phyloP scores from a whole-genome alignment of 2,888 invertebrate genomes.

The Neuroscelio doddi region DNA sequence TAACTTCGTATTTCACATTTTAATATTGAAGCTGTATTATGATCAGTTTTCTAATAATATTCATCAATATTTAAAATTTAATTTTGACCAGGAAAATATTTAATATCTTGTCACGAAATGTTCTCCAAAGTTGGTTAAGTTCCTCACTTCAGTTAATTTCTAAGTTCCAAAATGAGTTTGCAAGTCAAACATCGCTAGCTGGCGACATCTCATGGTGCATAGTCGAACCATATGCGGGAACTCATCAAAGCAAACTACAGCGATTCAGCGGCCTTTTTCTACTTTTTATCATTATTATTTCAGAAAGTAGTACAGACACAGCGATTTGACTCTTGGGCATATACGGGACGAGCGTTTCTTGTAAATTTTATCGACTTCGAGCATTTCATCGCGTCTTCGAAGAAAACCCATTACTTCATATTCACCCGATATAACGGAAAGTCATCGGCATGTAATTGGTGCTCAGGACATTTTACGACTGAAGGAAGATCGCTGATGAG shows the following conservation, averaged over 20 bases:
- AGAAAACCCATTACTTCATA: slow-evolving; percentile 43
- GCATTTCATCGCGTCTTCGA: slow-evolving; percentile 1
- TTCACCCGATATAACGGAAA: slow-evolving; percentile 46
- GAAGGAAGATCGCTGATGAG: slow-evolving; percentile 46
- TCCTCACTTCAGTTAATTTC: slow-evolving; percentile 1
- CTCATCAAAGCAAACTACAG: slow-evolving; percentile 38
- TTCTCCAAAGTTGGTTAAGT: slow-evolving; percentile 12
- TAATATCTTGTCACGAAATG: slow-evolving; percentile 7
- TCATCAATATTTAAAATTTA: too few relatives aligned
- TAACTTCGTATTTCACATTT: too few relatives aligned
- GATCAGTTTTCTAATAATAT: too few relatives aligned
- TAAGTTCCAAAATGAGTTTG: slow-evolving; percentile 27
- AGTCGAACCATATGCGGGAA: slow-evolving; percentile 26
- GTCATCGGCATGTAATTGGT: slow-evolving; percentile 48
- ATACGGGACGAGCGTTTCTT: slow-evolving; percentile 36
- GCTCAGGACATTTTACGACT: slow-evolving; percentile 47
- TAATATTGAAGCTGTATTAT: too few relatives aligned
- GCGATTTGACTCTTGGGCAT: slow-evolving; percentile 39
- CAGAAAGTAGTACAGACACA: slow-evolving; percentile 29
- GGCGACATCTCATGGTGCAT: slow-evolving; percentile 36
- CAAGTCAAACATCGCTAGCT: slow-evolving; percentile 30
- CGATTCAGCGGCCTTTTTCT: slow-evolving; percentile 23
- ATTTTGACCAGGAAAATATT: too few relatives aligned
- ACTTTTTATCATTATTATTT: slow-evolving; percentile 40
- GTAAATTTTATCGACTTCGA: slow-evolving; percentile 40